Evolutionary conservation across 2,797 vertebrate species (phyloP), one percentile per base, ranked within the genome.

Genomic region (Momotus momota): DNA sequence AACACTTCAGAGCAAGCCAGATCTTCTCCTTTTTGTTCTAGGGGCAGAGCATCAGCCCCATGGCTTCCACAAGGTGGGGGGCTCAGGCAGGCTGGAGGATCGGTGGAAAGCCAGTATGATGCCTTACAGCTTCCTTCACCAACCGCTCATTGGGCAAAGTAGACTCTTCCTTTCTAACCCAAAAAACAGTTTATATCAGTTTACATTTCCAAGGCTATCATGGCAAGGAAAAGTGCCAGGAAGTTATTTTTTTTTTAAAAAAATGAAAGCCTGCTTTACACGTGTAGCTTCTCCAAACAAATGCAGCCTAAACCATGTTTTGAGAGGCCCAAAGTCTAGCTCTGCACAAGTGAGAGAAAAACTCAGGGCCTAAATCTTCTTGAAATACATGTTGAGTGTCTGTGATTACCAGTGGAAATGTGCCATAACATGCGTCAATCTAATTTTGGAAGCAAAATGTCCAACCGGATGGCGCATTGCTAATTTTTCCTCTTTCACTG

Each of bases 401-500:
- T 96, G 82, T 91, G 94, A 96, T 96, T 95, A 87, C 88, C 86
- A 23, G 62, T 94, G 95, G 96, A 97, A 97, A 96, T 2, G 46
- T 96, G 96, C 96, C 96, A 96, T 94, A 94, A 89, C 54, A 69
- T 41, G 0, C 26, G 46, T 96, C 97, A 97, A 81, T 95, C 90
- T 96, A 96, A 96, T 93, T 97, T 86, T 83, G 92, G 81, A 97
- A 97, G 95, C 95, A 95, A 95, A 96, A 97, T 90, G 89, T 95
- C 97, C 97, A 96, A 93, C 85, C 5, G 93, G 75, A 92, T 78
- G 95, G 86, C 67, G 41, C 65, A 88, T 25, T 92, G 81, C 78
- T 83, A 20, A 67, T 31, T 81, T 87, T 74, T 48, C 51, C 70
- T 60, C 46, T 77, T 86, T 94, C 64, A 60, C 40, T 46, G 88